Conservation (phyloP, 2,113 vertebrate species). For the Callithrix jacchus region DNA sequence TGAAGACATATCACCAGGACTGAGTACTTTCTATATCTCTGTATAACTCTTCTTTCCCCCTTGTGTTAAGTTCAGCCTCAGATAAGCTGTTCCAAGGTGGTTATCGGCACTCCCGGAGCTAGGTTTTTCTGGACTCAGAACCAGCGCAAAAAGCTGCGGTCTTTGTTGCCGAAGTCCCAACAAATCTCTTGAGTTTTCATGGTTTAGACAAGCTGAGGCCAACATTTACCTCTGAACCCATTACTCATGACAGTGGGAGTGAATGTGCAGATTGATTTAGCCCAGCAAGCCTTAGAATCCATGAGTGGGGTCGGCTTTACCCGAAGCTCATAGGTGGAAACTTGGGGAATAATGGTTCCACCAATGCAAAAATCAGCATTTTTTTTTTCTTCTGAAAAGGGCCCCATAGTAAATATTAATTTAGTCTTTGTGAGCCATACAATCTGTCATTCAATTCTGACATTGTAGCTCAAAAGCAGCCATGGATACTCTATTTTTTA, state of each 20-base stretch:
- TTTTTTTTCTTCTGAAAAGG: background rate
- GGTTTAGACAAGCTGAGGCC: no score
- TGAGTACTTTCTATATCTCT: background rate
- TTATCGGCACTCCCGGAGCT: background rate
- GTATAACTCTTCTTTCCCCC: background rate
- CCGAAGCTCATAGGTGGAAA: background rate
- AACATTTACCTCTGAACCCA: background rate
- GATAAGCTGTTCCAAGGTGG: background rate
- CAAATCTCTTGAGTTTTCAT: background rate
- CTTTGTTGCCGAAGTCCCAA: background rate
- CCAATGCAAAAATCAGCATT: background rate
- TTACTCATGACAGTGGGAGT: background rate
- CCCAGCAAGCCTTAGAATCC: background rate
- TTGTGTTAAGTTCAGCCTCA: background rate
- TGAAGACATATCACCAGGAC: background rate
- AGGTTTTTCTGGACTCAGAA: background rate
- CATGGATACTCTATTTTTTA: background rate
- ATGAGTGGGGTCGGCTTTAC: background rate
- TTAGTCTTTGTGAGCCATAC: background rate
- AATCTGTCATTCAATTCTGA: background rate
- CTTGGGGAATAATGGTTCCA: background rate
- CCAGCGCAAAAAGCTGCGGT: background rate
- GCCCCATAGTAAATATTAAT: background rate
- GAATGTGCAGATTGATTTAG: background rate
- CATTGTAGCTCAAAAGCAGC: background rate